Percentiles rank a stretch among this genome's conserved stretches.
Evolutionary conservation across 2,888 invertebrate species (phyloP).

Genomic region (Hyposoter didymator): DNA sequence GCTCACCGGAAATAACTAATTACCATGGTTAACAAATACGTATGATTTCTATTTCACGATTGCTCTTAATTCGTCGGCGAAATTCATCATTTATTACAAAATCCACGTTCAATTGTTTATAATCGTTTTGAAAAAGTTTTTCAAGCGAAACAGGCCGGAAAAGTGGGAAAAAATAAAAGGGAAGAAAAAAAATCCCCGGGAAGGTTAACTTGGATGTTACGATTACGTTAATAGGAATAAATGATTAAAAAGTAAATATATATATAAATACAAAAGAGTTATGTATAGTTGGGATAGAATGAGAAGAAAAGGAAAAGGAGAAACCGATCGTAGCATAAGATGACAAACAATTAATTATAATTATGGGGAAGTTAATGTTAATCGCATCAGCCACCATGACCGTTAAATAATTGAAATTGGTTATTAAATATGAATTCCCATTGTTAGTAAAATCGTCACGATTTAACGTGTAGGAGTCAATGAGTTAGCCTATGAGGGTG

Average conservation of each 20-base stretch:
- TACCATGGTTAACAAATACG: slow-evolving; percentile 49
- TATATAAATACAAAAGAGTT: slow-evolving; percentile 74
- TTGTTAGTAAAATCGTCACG: slow-evolving; percentile 67
- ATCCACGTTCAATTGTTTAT: slow-evolving; percentile 23
- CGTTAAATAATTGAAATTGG: slow-evolving; percentile 68
- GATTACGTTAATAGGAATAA: slow-evolving; percentile 74
- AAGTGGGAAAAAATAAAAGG: slow-evolving; percentile 48
- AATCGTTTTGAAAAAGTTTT: slow-evolving; percentile 36
- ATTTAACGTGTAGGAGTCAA: slow-evolving; percentile 44
- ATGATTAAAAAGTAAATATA: slow-evolving; percentile 73
- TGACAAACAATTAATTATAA: slow-evolving; percentile 59
- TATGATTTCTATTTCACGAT: slow-evolving; percentile 54
- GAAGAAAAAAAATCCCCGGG: slow-evolving; percentile 57
- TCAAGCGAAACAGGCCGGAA: slow-evolving; percentile 16
- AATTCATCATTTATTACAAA: slow-evolving; percentile 9
- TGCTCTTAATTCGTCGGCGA: slow-evolving; percentile 43
- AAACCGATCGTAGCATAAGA: slow-evolving; percentile 67
- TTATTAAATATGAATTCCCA: slow-evolving; percentile 66
- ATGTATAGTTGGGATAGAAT: slow-evolving; percentile 72
- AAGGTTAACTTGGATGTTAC: slow-evolving; percentile 70
- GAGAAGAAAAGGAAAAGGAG: slow-evolving; percentile 65
- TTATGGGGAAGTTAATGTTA: slow-evolving; percentile 66
- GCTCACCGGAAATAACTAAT: slow-evolving; percentile 60
- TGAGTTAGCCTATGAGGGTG: slow-evolving; percentile 47
- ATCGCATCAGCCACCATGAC: slow-evolving; percentile 70